Evolutionary conservation across 2,113 vertebrate species (phyloP).

Genomic region (Misgurnus mizolepis): DNA sequence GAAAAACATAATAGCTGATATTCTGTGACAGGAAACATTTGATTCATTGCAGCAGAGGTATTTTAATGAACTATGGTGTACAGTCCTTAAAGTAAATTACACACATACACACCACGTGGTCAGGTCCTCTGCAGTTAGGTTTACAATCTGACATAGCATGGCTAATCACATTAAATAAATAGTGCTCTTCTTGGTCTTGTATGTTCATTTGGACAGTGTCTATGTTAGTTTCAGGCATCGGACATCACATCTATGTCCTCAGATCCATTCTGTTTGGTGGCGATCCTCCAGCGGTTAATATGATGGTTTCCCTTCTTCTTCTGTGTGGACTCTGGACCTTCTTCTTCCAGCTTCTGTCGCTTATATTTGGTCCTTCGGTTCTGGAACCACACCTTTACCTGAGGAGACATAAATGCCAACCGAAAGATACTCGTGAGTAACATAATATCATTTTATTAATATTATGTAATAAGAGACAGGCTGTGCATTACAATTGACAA

Average conservation of each 20-base stretch:
- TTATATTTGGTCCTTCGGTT: constrained; percentile 98
- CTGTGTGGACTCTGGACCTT: constrained; percentile 90
- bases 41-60: constrained; percentile 9
- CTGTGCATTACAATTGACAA: too few relatives aligned
- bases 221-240: constrained; percentile 78
- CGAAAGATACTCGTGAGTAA: not conserved
- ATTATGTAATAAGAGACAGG: too few relatives aligned
- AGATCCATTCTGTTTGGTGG: constrained; percentile 91
- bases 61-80: constrained; percentile 4
- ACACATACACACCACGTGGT: constrained; percentile 37
- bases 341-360: constrained; percentile 97
- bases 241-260: constrained; percentile 97
- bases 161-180: constrained; percentile 76
- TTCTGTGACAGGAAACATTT: not conserved
- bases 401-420: constrained; percentile 23
- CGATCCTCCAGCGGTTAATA: constrained; percentile 95
- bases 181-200: constrained; percentile 68
- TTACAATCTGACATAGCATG: constrained; percentile 58
- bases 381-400: constrained; percentile 99
- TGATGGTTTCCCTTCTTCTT: constrained; percentile 98
- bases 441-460: not conserved
- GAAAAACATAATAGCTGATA: not conserved
- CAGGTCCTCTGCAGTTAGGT: constrained; percentile 44
- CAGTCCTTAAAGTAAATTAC: constrained; percentile 13
- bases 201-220: constrained; percentile 17